Conservation (phyloP, 2,797 vertebrate genomes). For the Brachymystax lenok region DNA sequence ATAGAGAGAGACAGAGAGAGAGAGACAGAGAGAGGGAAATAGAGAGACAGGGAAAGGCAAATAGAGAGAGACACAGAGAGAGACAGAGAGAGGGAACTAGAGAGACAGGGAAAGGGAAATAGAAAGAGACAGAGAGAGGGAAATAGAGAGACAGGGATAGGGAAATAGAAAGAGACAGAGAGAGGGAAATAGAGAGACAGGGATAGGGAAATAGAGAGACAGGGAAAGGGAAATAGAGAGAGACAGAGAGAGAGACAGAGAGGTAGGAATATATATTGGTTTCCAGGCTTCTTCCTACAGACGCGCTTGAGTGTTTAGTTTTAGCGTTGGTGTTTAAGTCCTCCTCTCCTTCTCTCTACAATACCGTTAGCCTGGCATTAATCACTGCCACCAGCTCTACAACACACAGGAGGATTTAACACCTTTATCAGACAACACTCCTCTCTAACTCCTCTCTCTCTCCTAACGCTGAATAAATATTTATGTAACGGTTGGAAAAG, state of each 20-base stretch:
- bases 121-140: neutral
- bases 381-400: constrained; percentile 16
- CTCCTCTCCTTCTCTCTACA: constrained; percentile 27
- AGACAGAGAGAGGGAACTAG: neutral
- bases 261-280: constrained; percentile 24
- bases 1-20: too few relatives aligned
- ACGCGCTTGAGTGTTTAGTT: constrained; percentile 26
- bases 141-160: neutral
- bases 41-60: neutral
- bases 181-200: too few relatives aligned
- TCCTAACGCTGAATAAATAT: constrained; percentile 21
- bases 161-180: constrained; percentile 2
- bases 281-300: constrained; percentile 28
- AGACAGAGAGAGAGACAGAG: neutral
- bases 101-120: neutral
- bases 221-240: neutral
- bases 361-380: constrained; percentile 15
- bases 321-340: constrained; percentile 49
- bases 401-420: constrained; percentile 14
- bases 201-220: too few relatives aligned
- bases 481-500: constrained; percentile 16
- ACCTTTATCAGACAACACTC: constrained; percentile 18
- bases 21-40: too few relatives aligned
- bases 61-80: neutral
- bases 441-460: neutral